Evolutionary conservation across 2,888 invertebrate species (phyloP), one percentile per base, ranked within the genome.

Genomic region (Mesorhabditis sp.): DNA sequence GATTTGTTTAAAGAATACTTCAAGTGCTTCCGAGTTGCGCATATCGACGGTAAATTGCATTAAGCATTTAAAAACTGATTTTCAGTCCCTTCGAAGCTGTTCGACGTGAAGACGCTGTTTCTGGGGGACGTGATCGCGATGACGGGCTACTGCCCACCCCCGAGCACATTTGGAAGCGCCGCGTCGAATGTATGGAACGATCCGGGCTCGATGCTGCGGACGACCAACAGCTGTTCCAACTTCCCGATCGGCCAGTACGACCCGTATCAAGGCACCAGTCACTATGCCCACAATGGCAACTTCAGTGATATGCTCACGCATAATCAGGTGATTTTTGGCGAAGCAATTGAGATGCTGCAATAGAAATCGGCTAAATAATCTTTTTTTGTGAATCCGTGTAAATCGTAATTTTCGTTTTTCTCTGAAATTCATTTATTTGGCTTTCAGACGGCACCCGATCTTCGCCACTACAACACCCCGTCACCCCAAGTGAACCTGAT

Each of bases 1-100:
- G 89, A 90, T 70, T 90, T 93, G 74, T 93, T 95, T 87, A 89
- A 91, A 66, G 90, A 90, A 58, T 97, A 95, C 87, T 96, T 96
- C 87, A 90, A 90, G 5, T 70, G 68, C 41, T 64, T 67, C 84
- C 90, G 90, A 81, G 92, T 92, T 76, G 91, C 92, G 0, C 90
- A 93, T 42, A 88, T 94, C 45, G 89, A 91, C 72, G 87, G 89
- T 89, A 75, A 82, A 76, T 73, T 70, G 41, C 44, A 41, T 15
- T 13, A 43, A 41, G 7, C 4, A 63, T 63, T 28, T 58, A 10
- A 58, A 13, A 10, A 58, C 10, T 58, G 43, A 43, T 62, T 67
- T 74, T 66, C 70, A 83, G 83, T 85, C 68, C 80, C 81, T 28
- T 78, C 83, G 0, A 75, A 76, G 6, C 70, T 83, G 5, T 81